A percentile compares a stretch with the other conserved stretches of the same genome.
phyloP scores from a whole-genome alignment of 1,140 invertebrate species.

The Bombus turneri region DNA sequence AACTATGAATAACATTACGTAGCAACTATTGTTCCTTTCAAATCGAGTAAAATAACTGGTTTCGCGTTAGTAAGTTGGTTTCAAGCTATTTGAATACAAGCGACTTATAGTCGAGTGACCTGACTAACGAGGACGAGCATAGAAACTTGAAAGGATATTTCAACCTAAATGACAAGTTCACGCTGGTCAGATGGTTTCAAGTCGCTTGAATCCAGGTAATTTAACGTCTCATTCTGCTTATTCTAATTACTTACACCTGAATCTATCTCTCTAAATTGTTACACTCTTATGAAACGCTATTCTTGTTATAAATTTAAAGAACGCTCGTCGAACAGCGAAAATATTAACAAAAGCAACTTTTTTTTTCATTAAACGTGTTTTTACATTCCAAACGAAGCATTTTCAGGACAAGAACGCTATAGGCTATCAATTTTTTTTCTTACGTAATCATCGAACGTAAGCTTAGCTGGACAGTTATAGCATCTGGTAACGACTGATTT shows the following conservation, averaged over 20 bases:
- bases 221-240: background rate
- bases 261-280: background rate
- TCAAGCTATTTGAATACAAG: background rate
- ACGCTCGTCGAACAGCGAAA: background rate
- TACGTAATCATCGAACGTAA: background rate
- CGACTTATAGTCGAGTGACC: background rate
- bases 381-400: background rate
- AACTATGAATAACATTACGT: background rate
- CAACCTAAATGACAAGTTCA: background rate
- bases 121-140: background rate
- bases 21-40: background rate
- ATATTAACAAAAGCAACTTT: background rate
- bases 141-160: background rate
- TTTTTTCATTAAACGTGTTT: background rate
- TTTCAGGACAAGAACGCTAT: background rate
- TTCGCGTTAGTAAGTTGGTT: background rate
- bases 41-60: background rate
- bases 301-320: background rate
- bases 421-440: background rate
- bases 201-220: background rate
- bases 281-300: background rate
- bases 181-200: background rate
- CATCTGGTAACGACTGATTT: background rate
- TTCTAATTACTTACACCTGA: background rate
- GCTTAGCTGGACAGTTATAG: background rate